phyloP scores from a whole-genome alignment of 2,797 vertebrate species.

The Decapterus maruadsi region DNA sequence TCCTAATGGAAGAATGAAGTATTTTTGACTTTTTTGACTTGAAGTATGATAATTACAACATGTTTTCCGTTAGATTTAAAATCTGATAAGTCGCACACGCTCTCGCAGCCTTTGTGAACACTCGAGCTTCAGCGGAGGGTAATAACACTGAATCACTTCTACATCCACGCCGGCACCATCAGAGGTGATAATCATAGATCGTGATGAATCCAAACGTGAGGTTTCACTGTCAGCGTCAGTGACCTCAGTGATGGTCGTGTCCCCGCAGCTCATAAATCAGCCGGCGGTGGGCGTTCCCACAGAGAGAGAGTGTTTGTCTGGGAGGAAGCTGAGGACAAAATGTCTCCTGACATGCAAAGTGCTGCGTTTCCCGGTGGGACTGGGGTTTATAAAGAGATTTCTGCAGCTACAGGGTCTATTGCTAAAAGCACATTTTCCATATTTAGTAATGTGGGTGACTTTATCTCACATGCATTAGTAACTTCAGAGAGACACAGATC shows the following conservation, averaged over 20 bases:
- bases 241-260: neutral
- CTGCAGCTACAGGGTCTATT: neutral
- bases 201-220: neutral
- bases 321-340: conserved; percentile 8
- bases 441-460: conserved; percentile 6
- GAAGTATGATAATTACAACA: too few relatives aligned
- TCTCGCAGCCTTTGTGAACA: neutral
- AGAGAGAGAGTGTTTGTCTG: neutral
- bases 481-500: conserved; percentile 10
- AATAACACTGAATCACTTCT: neutral
- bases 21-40: too few relatives aligned
- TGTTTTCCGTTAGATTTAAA: too few relatives aligned
- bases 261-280: neutral
- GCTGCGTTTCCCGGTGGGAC: neutral
- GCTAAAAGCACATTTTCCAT: conserved; percentile 19
- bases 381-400: neutral
- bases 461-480: conserved; percentile 4
- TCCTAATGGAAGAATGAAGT: too few relatives aligned
- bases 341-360: conserved; percentile 29
- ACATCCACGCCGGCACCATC: neutral
- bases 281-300: neutral
- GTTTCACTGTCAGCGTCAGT: neutral
- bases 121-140: neutral
- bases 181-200: neutral
- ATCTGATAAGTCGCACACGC: too few relatives aligned